These are phyloP conservation scores for Barypeithes pellucidus DNA, from an alignment of 2,888 invertebrate species.

Conservation along the genomic window DNA sequence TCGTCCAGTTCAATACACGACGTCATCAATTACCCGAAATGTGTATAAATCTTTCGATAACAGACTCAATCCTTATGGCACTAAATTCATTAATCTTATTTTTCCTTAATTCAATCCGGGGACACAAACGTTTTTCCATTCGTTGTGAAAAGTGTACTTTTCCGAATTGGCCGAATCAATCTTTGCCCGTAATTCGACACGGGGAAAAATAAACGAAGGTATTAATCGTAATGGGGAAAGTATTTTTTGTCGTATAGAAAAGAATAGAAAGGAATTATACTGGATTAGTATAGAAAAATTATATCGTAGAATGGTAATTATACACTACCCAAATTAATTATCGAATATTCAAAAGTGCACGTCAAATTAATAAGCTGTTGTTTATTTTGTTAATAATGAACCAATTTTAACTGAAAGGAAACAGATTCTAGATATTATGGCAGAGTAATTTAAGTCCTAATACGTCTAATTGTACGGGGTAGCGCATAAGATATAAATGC, in stretches of 20 bases:
- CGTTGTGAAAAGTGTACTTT: slow-evolving; percentile 49
- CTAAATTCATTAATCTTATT: slow-evolving; percentile 50
- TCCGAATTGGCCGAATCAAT: slow-evolving; percentile 44
- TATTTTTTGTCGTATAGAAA: neutral
- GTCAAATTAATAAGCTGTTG: too few species aligned
- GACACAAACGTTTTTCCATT: slow-evolving; percentile 45
- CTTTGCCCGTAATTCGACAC: slow-evolving; percentile 19
- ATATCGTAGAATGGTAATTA: too few species aligned
- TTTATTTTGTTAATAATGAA: too few species aligned
- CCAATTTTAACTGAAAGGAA: too few species aligned
- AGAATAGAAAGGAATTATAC: too few species aligned
- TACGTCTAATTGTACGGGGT: too few species aligned
- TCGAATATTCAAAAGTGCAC: too few species aligned
- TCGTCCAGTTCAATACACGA: slow-evolving; percentile 23
- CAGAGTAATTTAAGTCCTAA: too few species aligned
- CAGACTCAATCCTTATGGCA: slow-evolving; percentile 37
- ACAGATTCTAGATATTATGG: too few species aligned
- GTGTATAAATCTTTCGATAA: slow-evolving; percentile 45
- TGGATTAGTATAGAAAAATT: too few species aligned
- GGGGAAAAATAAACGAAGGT: slow-evolving; percentile 36
- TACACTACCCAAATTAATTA: too few species aligned
- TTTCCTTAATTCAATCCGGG: slow-evolving; percentile 49
- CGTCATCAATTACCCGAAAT: slow-evolving; percentile 43
- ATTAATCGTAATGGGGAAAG: slow-evolving; percentile 28
- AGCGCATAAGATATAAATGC: too few species aligned